Evolutionary conservation across 2,113 vertebrate genomes (phyloP).

Genomic region (Murina feae): DNA sequence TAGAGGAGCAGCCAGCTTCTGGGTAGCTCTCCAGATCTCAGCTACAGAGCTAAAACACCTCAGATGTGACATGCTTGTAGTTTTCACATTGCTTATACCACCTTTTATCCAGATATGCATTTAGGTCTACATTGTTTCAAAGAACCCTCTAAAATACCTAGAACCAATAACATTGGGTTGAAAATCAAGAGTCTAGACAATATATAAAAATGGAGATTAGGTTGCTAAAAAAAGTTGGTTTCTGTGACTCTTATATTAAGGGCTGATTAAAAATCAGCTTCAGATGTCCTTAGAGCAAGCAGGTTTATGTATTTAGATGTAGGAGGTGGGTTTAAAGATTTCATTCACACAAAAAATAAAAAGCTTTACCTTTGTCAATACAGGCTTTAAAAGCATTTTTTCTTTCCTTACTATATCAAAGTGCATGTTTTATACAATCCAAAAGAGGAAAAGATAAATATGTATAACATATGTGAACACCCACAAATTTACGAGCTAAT

Average conservation of each 20-base stretch:
- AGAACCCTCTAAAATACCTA: not conserved
- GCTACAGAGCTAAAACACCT: not conserved
- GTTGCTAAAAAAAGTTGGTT: not conserved
- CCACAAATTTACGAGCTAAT: not conserved
- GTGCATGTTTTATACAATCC: not conserved
- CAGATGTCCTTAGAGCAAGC: not conserved
- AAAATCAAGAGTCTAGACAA: not conserved
- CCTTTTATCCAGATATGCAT: not conserved
- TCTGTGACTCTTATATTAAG: constrained; percentile 4
- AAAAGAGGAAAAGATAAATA: not conserved
- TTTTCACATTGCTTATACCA: not conserved
- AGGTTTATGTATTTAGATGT: not conserved
- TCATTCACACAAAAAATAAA: not conserved
- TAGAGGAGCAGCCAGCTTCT: not conserved
- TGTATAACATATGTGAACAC: not conserved
- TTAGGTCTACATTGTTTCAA: not conserved
- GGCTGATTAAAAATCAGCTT: constrained; percentile 35
- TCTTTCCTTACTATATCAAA: not conserved
- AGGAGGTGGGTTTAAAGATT: constrained; percentile 15
- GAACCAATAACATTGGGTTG: not conserved
- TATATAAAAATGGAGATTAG: not conserved
- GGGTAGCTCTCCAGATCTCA: not conserved
- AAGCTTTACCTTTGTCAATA: not conserved
- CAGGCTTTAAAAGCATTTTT: not conserved
- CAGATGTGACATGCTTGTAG: not conserved